These are phyloP conservation scores for Alviniconcha marisindica DNA, from an alignment of 1,140 invertebrate species.

Conservation along the genomic window DNA sequence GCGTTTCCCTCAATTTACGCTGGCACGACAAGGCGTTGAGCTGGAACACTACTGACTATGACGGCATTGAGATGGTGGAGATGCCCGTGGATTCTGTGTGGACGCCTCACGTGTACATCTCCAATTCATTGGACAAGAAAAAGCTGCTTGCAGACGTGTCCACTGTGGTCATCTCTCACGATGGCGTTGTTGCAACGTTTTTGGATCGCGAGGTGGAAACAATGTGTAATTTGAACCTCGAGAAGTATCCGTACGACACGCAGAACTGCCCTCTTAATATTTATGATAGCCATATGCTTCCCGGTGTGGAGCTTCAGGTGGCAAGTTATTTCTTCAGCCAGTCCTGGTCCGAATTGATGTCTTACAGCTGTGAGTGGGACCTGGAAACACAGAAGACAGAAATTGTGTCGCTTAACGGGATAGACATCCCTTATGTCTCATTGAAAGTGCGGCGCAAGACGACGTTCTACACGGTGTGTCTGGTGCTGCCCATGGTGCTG, in stretches of 20 bases:
- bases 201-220: conserved; percentile 40
- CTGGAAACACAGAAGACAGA: conserved; percentile 58
- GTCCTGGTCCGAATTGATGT: too few relatives aligned
- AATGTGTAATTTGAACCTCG: conserved; percentile 89
- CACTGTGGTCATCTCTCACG: not conserved
- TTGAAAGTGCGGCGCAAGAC: conserved; percentile 38
- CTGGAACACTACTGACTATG: conserved; percentile 77
- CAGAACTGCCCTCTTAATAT: not conserved
- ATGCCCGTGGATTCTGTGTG: conserved; percentile 77
- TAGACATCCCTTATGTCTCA: conserved; percentile 61
- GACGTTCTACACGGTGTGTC: conserved; percentile 43
- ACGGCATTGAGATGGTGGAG: conserved; percentile 73
- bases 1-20: conserved; percentile 35
- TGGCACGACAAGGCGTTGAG: conserved; percentile 77
- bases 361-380: conserved; percentile 9
- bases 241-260: not conserved
- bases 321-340: not conserved
- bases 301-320: not conserved
- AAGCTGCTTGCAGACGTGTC: conserved; percentile 26
- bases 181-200: conserved; percentile 54
- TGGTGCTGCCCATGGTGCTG: conserved; percentile 51
- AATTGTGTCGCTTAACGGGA: conserved; percentile 77
- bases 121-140: conserved; percentile 69
- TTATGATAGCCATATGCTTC: not conserved
- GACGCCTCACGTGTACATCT: conserved; percentile 78